Evolutionary conservation across 2,113 vertebrate genomes (phyloP).

Genomic region (Rhea americana): DNA sequence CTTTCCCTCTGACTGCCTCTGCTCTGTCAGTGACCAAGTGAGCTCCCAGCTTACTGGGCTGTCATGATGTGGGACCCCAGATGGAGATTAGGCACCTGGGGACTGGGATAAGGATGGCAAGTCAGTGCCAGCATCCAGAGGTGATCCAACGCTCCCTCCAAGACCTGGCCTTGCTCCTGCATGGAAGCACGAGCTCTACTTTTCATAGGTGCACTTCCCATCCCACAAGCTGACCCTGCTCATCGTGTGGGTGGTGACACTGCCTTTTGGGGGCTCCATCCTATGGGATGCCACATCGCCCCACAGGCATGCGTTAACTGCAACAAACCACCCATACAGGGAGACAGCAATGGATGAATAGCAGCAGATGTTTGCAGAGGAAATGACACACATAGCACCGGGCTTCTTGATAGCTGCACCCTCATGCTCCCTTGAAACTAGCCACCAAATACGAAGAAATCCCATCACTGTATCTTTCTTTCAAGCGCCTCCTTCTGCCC

Average conservation of each 20-base stretch:
- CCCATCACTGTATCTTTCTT: accelerated
- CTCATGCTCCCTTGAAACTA: accelerated
- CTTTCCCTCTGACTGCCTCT: background rate
- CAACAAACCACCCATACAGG: background rate
- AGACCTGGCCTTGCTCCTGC: background rate
- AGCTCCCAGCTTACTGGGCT: background rate
- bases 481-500: background rate
- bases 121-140: background rate
- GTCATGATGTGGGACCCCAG: accelerated
- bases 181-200: accelerated
- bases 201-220: accelerated
- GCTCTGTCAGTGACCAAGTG: accelerated
- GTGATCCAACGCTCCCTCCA: background rate
- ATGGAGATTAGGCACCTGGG: background rate
- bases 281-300: background rate
- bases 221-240: accelerated
- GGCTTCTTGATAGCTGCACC: background rate
- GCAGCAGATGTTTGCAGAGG: background rate
- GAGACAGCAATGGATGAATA: background rate
- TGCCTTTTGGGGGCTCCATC: accelerated
- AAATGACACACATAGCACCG: accelerated
- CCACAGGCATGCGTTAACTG: background rate
- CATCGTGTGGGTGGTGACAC: accelerated
- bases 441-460: background rate
- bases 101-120: background rate